Conservation (phyloP, 2,888 invertebrate genomes). For the Tineola bisselliella region DNA sequence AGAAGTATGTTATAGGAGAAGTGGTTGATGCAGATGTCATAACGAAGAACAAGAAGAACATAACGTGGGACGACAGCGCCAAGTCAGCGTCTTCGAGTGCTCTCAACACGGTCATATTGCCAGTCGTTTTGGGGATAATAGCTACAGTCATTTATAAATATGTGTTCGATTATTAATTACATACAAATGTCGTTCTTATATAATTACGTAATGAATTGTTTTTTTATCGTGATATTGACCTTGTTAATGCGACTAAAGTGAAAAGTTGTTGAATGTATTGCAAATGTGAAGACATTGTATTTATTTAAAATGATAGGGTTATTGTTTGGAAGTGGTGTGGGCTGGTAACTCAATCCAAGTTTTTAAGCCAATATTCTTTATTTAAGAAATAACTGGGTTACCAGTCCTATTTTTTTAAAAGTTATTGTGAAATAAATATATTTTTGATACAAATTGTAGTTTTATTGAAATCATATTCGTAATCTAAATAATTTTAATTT, state of each 20-base stretch:
- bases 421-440: neutral
- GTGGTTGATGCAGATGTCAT: slow-evolving; percentile 72
- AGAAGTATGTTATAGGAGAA: slow-evolving; percentile 86
- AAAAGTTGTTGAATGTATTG: neutral
- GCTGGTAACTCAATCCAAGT: no score
- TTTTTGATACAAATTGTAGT: neutral
- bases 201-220: neutral
- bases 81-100: slow-evolving; percentile 16
- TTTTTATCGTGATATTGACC: neutral
- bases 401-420: no score
- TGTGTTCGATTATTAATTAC: slow-evolving; percentile 42
- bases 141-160: slow-evolving; percentile 72
- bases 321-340: neutral
- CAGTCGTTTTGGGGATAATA: slow-evolving; percentile 69
- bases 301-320: neutral
- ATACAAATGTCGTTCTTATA: no score
- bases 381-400: no score
- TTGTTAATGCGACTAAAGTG: neutral
- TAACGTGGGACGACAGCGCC: slow-evolving; percentile 27
- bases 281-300: neutral
- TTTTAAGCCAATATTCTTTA: no score
- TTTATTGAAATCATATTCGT: neutral
- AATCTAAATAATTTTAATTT: neutral
- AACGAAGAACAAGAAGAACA: slow-evolving; percentile 28
- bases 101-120: slow-evolving; percentile 71